Base-by-base conservation (phyloP, 1,140 invertebrate species). In the Pseudomyrmex cubaensis region DNA sequence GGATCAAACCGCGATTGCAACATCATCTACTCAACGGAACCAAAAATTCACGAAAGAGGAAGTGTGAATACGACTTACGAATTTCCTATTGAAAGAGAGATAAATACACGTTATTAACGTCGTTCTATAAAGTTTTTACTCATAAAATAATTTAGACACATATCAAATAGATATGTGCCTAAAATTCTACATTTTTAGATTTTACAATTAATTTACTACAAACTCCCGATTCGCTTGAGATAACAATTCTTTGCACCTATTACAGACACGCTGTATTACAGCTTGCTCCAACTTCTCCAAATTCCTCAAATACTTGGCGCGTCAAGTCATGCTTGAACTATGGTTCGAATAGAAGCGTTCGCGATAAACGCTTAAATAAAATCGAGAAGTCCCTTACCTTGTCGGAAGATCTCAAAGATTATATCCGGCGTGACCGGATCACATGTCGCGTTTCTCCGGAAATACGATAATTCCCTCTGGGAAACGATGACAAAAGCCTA, bases 321-420 rank as follows among this genome's bases (percentile, higher is more conserved):
- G 5, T 35, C 5, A 35, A 35, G 35, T 56, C 15, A 12, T 7
- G 20, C 2, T 5, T 4, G 8, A 17, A 1, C 8, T 12, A 13
- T 17, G 17, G n/a, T 9, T 17, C 12, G 1, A 8, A 66, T 10
- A 1, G 1, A 46, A 17, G 66, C 7, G 3, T 20, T 46, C 35
- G 13, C 9, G 12, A 2, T 17, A 46, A n/a, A 25, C 0, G 2
- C 17, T n/a, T 25, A 59, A 10, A 57, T 25, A 25, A 78, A 59
- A 35, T 35, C 54, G 9, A 59, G 46, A 48, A 15, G 2, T 70
- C 46, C 67, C 67, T 70, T 54, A 80, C 76, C 69, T 13, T 72
- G 12, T 67, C 50, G 4, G 2, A 44, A 9, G 17, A 20, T 48
- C 44, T 50, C 20, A 50, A n/a, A 17, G 22, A 20, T 59, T 54